Conservation (phyloP, 2,113 vertebrate genomes). For the Rhipidura dahli region DNA sequence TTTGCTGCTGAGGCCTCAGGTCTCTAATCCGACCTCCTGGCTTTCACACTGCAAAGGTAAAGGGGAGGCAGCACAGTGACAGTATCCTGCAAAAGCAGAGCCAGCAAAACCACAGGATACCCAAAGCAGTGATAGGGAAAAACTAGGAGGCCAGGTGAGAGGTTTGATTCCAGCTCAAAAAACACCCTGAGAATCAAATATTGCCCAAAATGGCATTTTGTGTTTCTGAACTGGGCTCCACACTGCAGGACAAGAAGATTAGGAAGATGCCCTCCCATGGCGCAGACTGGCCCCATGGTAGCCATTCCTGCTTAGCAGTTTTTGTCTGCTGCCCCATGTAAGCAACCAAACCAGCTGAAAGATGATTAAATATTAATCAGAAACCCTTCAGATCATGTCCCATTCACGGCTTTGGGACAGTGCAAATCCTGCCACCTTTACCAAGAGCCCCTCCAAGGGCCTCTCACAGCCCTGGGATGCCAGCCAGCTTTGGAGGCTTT, state of each 20-base stretch:
- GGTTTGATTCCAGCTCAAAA: background rate
- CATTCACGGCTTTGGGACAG: rapidly evolving
- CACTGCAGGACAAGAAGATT: background rate
- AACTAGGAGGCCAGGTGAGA: background rate
- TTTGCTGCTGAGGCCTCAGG: background rate
- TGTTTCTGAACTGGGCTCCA: background rate
- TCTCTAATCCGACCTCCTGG: background rate
- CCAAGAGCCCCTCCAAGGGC: background rate
- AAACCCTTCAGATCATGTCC: background rate
- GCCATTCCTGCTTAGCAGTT: background rate
- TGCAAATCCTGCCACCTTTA: constrained; percentile 7
- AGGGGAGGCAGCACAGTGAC: rapidly evolving
- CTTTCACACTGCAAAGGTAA: background rate
- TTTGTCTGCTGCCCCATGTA: background rate
- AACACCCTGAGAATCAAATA: background rate
- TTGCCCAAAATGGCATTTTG: background rate
- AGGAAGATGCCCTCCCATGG: background rate
- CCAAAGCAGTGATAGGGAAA: background rate
- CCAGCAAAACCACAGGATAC: background rate
- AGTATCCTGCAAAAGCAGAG: background rate
- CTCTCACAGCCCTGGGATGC: constrained; percentile 23
- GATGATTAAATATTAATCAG: background rate
- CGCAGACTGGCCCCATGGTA: background rate
- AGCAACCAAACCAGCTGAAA: background rate
- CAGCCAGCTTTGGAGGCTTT: constrained; percentile 40